Percentiles rank a stretch among this genome's conserved stretches.
Evolutionary conservation across 2,888 invertebrate species (phyloP).

Genomic region (Chrysolina oricalcia): DNA sequence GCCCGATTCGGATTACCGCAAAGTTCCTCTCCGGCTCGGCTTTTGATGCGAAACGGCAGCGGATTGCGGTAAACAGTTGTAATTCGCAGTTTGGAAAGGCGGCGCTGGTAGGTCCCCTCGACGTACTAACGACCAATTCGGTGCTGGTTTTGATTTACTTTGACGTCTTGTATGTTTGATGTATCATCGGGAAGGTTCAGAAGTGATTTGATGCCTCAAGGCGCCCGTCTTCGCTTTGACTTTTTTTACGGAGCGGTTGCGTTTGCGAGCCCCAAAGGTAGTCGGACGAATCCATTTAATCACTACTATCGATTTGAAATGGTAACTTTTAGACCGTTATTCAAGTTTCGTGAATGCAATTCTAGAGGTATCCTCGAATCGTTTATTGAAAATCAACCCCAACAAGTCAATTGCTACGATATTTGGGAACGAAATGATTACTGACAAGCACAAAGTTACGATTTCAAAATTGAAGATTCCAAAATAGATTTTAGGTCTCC

Average conservation of each 20-base stretch:
- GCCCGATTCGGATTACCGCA: conserved; percentile 54
- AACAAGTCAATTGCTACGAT: too few relatives aligned
- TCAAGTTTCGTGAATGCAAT: too few relatives aligned
- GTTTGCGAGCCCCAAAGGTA: neutral
- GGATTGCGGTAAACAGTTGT: conserved; percentile 48
- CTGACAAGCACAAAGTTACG: too few relatives aligned
- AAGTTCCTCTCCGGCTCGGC: conserved; percentile 57
- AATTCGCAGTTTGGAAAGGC: conserved; percentile 25
- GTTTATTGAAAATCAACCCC: too few relatives aligned
- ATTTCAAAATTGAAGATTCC: too few relatives aligned
- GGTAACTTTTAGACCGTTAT: too few relatives aligned
- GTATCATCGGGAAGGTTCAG: neutral
- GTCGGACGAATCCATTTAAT: neutral
- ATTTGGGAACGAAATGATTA: too few relatives aligned
- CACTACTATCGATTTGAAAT: too few relatives aligned
- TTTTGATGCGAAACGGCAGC: conserved; percentile 57
- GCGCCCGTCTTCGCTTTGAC: neutral
- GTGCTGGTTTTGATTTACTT: conserved; percentile 14
- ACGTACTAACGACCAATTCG: conserved; percentile 35
- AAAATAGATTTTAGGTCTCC: too few relatives aligned
- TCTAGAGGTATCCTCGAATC: too few relatives aligned
- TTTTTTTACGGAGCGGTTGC: neutral
- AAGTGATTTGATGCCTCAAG: neutral
- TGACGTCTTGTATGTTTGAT: conserved; percentile 15
- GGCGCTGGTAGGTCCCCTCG: conserved; percentile 16